Percentiles rank a stretch among this genome's conserved stretches.
These are phyloP conservation scores for Tineola bisselliella DNA, from an alignment of 2,888 invertebrate species.

Conservation along the genomic window DNA sequence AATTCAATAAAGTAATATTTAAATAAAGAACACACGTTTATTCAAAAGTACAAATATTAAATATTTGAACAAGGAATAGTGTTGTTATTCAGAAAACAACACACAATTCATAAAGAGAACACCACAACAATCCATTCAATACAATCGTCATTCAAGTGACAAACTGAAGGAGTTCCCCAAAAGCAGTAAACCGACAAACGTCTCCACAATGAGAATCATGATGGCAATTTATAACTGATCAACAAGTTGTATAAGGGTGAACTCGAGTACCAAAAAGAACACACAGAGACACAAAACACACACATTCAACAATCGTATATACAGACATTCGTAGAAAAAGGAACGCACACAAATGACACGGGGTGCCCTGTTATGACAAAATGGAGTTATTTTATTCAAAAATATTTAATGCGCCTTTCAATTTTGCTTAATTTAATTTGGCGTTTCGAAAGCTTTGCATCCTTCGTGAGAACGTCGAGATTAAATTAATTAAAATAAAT, in stretches of 20 bases:
- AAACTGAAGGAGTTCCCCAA: constrained; percentile 62
- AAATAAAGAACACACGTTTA: too few species aligned
- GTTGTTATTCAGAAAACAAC: too few species aligned
- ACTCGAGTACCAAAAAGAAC: constrained; percentile 36
- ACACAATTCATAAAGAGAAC: neutral
- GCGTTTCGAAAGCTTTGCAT: too few species aligned
- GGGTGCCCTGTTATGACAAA: constrained; percentile 17
- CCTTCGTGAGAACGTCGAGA: too few species aligned
- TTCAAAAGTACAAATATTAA: too few species aligned
- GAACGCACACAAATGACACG: constrained; percentile 65
- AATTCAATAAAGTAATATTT: too few species aligned
- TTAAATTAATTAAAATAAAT: too few species aligned
- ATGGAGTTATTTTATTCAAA: neutral
- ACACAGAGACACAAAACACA: constrained; percentile 33
- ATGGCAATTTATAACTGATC: constrained; percentile 67
- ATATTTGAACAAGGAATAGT: too few species aligned
- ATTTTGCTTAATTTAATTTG: too few species aligned
- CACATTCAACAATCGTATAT: constrained; percentile 25
- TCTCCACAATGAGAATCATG: constrained; percentile 64
- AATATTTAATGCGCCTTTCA: too few species aligned
- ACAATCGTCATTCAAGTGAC: constrained; percentile 22
- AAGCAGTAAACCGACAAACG: constrained; percentile 64
- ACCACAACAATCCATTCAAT: neutral
- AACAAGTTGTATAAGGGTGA: constrained; percentile 60
- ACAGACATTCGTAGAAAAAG: constrained; percentile 31